Evolutionary conservation across 2,888 invertebrate species (phyloP), one percentile per base, ranked within the genome.

Genomic region (Operophtera brumata): DNA sequence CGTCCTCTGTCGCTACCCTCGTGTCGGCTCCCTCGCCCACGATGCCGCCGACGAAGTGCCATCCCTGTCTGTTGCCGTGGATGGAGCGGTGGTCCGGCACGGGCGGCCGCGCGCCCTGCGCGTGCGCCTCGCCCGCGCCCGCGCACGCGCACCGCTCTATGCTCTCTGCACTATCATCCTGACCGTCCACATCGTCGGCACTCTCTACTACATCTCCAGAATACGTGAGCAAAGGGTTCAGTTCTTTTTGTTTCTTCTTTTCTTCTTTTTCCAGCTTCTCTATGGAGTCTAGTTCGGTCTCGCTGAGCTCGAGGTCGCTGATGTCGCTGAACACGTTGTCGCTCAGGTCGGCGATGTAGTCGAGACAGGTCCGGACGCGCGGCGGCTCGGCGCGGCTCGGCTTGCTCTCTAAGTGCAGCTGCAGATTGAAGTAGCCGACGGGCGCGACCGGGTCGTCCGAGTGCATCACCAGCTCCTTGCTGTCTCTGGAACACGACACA

Each of bases 371-470:
- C 78, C 92, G 93, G 13, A 93, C 80, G 57, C 80, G 85, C 35
- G 83, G 84, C 70, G 87, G 89, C 75, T 84, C 11, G 36, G 78
- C 76, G 48, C 75, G 76, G 46, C 88, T 86, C 13, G 92, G 86
- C 83, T 94, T 94, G 47, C 91, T 78, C 84, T 95, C 95, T 70
- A 98, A 90, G 71, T 94, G 95, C 59, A 98, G 85, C 84, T 95
- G 95, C 67, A 99, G 93, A 83, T 96, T 97, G 54, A 99, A 91
- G 83, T 97, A 99, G 30, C 97, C 98, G 48, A 99, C 99, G 6
- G 98, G 96, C 26, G 98, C 97, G 75, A 99, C 94, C 1, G 96
- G 94, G 91, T 99, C 97, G 71, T 96, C 94, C 14, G 98, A 95
- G 80, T 97, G 97, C 65, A 96, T 93, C 54, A 99, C 93, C 70